Evolutionary conservation across 2,888 invertebrate species (phyloP).

Genomic region (Lithophane ornitopus): DNA sequence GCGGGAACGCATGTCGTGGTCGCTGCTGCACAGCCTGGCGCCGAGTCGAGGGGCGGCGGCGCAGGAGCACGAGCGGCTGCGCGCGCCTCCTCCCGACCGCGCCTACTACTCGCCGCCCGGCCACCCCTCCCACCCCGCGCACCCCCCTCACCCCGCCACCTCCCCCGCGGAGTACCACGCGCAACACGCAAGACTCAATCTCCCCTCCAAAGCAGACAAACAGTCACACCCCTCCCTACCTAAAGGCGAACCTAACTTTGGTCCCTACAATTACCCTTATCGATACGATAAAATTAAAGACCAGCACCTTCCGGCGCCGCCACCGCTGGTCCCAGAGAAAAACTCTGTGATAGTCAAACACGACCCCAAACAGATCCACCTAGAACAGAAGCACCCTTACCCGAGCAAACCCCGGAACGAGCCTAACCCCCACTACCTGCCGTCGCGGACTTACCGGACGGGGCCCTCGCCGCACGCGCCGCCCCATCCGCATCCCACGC

Average conservation of each 20-base stretch:
- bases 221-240: slow-evolving; percentile 82
- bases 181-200: slow-evolving; percentile 78
- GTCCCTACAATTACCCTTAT: slow-evolving; percentile 92
- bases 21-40: slow-evolving; percentile 89
- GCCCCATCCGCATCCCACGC: slow-evolving; percentile 87
- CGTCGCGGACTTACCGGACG: slow-evolving; percentile 86
- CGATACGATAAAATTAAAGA: slow-evolving; percentile 92
- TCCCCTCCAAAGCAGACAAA: slow-evolving; percentile 83
- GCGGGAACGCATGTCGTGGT: slow-evolving; percentile 91
- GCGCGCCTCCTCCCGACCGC: slow-evolving; percentile 75
- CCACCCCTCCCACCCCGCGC: slow-evolving; percentile 69
- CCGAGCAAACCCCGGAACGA: slow-evolving; percentile 91
- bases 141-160: slow-evolving; percentile 72
- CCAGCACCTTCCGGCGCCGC: slow-evolving; percentile 92
- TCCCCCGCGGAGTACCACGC: slow-evolving; percentile 77
- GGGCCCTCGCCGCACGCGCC: slow-evolving; percentile 90
- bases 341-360: slow-evolving; percentile 95
- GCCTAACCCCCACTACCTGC: slow-evolving; percentile 90
- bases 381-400: slow-evolving; percentile 91
- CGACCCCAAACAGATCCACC: slow-evolving; percentile 92
- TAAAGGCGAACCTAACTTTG: slow-evolving; percentile 93
- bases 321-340: slow-evolving; percentile 93
- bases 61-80: slow-evolving; percentile 74
- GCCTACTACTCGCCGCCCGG: slow-evolving; percentile 71
- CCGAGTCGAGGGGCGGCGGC: slow-evolving; percentile 79